Evolutionary conservation across 1,140 invertebrate genomes (phyloP), one percentile per base, ranked within the genome.

Genomic region (Maniola jurtina): DNA sequence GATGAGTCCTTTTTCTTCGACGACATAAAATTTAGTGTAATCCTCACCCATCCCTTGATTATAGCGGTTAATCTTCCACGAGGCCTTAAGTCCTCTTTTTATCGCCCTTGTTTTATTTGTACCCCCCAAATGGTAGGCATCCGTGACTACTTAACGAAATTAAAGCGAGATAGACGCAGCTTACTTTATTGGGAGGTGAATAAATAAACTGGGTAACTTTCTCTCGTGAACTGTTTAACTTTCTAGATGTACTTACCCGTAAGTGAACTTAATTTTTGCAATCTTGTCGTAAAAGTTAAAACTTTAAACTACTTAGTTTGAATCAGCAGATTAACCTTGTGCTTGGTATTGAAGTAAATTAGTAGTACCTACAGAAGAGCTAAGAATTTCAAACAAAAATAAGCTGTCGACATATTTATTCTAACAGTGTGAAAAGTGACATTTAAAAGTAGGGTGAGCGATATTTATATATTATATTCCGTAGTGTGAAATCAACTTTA

Each of bases 1-100:
- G 80, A 85, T 84, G 80, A 75, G 70, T 70, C 68, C 66, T 70
- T 68, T 71, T 66, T 72, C 82, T 72, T 67, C 68, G 61, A 75
- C 64, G 80, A 86, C 76, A 84, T 85, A 88, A 88, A 85, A 86
- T 84, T 81, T 73, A 77, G 80, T 80, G 76, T 86, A 86, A 88
- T 86, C 79, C 81, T 64, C 76, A 68, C 74, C 71, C 81, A 86
- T 86, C 81, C 80, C 84, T 86, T 84, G 81, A 88, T 86, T 86
- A 84, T 86, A 64, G 84, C 77, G 82, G 80, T 86, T 86, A 86
- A 86, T 86, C 81, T 84, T 77, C 42, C 42, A n/a, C 42, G 73
- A 45, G 7, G 13, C 42, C 13, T 45, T 70, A 79, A 73, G 64
- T 66, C 64, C 65, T 69, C 64, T 77, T 85, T 86, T 86, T 86